phyloP scores from a whole-genome alignment of 1,140 invertebrate species.

The Planococcus citri region DNA sequence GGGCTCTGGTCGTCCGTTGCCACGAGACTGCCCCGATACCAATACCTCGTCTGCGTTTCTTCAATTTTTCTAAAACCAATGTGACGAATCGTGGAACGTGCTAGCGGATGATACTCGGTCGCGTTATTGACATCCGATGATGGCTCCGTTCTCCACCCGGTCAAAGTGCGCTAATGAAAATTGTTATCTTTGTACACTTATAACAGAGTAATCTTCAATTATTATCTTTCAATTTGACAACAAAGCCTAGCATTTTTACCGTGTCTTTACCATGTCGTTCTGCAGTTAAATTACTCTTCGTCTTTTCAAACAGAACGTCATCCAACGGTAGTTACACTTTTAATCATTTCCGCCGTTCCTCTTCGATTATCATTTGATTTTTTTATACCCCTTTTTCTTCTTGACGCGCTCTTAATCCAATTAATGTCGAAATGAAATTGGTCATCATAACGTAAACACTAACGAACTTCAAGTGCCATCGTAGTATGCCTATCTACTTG shows the following conservation, averaged over 20 bases:
- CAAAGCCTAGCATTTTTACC: constrained; percentile 9
- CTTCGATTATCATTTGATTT: neutral
- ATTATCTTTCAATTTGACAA: constrained; percentile 16
- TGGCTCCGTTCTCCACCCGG: neutral
- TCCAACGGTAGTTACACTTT: constrained; percentile 4
- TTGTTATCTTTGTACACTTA: constrained; percentile 1
- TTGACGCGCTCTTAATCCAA: neutral
- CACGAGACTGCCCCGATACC: constrained; percentile 12
- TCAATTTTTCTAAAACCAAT: constrained; percentile 22
- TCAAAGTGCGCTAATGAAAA: constrained; percentile 16
- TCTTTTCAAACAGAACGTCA: constrained; percentile 17
- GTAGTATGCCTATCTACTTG: too few species aligned
- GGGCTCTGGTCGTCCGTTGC: constrained; percentile 12
- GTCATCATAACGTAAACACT: neutral
- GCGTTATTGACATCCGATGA: constrained; percentile 13
- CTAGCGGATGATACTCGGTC: neutral
- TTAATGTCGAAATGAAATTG: constrained; percentile 5
- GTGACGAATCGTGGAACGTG: constrained; percentile 25
- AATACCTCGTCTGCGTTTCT: constrained; percentile 12
- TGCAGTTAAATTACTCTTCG: neutral
- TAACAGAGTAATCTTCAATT: constrained; percentile 17
- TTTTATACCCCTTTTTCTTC: neutral
- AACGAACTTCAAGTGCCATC: neutral
- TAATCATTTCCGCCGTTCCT: constrained; percentile 9
- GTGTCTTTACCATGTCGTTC: neutral